These are phyloP conservation scores for Aphis craccivora DNA, from an alignment of 1,140 invertebrate genomes.

Conservation along the genomic window DNA sequence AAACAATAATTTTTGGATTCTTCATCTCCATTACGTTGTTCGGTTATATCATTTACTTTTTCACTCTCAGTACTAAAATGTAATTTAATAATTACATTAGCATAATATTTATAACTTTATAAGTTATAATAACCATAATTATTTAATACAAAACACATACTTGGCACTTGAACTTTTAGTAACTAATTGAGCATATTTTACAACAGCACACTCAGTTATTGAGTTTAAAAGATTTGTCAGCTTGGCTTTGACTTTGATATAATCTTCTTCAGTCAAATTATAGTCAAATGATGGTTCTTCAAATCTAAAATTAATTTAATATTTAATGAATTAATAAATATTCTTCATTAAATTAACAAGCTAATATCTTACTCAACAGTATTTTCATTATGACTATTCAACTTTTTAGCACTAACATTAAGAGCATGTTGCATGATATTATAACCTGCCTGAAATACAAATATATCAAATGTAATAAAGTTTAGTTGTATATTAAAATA, in stretches of 20 bases:
- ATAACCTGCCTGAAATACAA: slow-evolving; percentile 69
- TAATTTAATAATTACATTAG: not conserved
- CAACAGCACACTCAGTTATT: slow-evolving; percentile 90
- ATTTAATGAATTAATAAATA: slow-evolving; percentile 16
- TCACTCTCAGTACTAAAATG: slow-evolving; percentile 28
- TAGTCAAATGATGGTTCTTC: slow-evolving; percentile 67
- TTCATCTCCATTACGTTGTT: slow-evolving; percentile 21
- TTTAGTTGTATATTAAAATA: not conserved
- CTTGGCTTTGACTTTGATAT: slow-evolving; percentile 72
- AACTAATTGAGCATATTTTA: slow-evolving; percentile 79
- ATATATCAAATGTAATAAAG: not conserved
- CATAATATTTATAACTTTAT: not conserved
- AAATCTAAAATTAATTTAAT: slow-evolving; percentile 33
- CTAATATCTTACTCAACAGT: not conserved
- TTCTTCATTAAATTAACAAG: not conserved
- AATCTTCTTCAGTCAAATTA: slow-evolving; percentile 76
- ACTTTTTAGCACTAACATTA: slow-evolving; percentile 44
- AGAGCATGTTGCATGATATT: slow-evolving; percentile 70
- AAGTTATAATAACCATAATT: not conserved
- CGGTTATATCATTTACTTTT: slow-evolving; percentile 25
- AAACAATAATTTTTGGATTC: slow-evolving; percentile 40
- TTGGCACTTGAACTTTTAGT: slow-evolving; percentile 60
- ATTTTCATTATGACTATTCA: not conserved
- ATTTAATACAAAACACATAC: not conserved
- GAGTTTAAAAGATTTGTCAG: slow-evolving; percentile 79